Base-by-base conservation (phyloP, 2,797 vertebrate species). In the Scolopax bukidnonensis region DNA sequence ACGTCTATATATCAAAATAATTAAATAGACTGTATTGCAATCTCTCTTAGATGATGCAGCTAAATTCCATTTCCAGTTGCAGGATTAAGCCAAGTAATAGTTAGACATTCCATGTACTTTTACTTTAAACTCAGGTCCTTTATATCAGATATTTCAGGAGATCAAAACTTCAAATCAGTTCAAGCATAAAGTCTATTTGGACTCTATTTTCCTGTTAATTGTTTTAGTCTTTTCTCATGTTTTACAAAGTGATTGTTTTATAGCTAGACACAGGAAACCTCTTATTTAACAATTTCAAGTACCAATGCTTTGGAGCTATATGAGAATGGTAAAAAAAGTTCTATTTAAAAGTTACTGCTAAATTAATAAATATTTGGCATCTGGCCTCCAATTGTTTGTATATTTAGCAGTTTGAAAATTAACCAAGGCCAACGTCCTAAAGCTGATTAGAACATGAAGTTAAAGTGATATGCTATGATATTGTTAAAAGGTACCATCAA, bases 291-390 rank as follows among this genome's bases (percentile, higher is more conserved):
- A 93, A 91, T 91, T 96, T 96, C 75, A 93, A 74, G 61, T 68
- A 89, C 81, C 10, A 81, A 28, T 28, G 57, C 89, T 96, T 95
- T 95, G 88, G 95, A 94, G 81, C 84, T 95, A 94, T 95, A 92
- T 23, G 75, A 93, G 81, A 95, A 95, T 13, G 63, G 89, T 92
- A 56, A 89, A 94, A 96, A 95, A 91, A 50, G 86, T 77, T 94
- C 94, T 95, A 91, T 93, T 96, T 95, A 93, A 95, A 96, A 97
- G 91, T 77, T 63, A 60, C 85, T 90, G 77, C 83, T 93, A 90
- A 94, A 95, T 94, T 91, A 95, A 95, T 93, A 97, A 96, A 97
- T 97, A 96, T 89, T 95, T 94, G 80, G 94, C 95, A 95, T 96
- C 95, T 97, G 96, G 70, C 95, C 83, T 84, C 63, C 88, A 95